phyloP scores from a whole-genome alignment of 1,140 invertebrate species.

The Drosophila kurseongensis region DNA sequence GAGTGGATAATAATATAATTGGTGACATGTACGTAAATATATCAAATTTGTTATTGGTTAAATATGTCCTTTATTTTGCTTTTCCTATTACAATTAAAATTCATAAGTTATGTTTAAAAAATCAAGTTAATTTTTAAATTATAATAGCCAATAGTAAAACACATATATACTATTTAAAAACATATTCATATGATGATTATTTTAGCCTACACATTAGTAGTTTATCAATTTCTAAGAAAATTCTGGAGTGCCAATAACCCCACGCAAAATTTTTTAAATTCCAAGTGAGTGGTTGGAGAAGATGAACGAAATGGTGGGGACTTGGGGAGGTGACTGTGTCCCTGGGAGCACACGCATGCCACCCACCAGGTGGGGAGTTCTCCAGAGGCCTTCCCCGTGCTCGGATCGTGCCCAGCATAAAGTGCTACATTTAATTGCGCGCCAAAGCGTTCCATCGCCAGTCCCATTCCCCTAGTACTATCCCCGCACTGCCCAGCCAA shows the following conservation, averaged over 20 bases:
- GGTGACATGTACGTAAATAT: too few species aligned
- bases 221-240: too few species aligned
- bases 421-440: slow-evolving; percentile 67
- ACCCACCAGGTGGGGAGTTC: slow-evolving; percentile 19
- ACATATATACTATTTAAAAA: too few species aligned
- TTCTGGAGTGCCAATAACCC: background rate
- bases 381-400: slow-evolving; percentile 14
- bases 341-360: slow-evolving; percentile 47
- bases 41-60: too few species aligned
- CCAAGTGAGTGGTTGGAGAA: background rate
- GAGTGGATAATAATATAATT: too few species aligned
- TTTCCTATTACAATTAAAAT: too few species aligned
- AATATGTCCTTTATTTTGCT: too few species aligned
- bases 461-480: background rate
- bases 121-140: too few species aligned
- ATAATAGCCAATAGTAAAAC: too few species aligned
- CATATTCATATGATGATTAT: too few species aligned
- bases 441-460: slow-evolving; percentile 34
- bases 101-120: too few species aligned
- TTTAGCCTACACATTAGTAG: too few species aligned
- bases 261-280: background rate
- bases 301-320: background rate
- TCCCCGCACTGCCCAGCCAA: background rate
- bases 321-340: slow-evolving; percentile 1
- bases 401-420: slow-evolving; percentile 66